Evolutionary conservation across 92 coral and sea anemone species (phyloP), one percentile per base, ranked within the genome.

Genomic region (Phenganax marumi): DNA sequence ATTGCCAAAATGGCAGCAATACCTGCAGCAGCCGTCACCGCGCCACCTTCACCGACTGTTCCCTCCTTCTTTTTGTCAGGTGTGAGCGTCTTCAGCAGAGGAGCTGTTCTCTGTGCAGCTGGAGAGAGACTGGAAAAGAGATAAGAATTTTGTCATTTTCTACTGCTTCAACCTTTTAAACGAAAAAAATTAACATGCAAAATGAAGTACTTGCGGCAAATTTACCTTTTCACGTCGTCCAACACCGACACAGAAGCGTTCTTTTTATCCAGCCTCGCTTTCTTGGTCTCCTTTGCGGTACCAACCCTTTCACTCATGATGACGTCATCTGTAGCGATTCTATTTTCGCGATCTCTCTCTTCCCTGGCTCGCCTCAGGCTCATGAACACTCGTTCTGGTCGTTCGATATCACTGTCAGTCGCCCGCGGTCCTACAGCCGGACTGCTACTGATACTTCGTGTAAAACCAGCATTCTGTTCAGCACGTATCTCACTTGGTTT

Each of bases 1-100:
- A 92, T 66, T 12, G 91, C 86, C 79, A 90, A 63, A 86, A 92
- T 75, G 48, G 93, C 97, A 50, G 97, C 93, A 24, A 89, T 89
- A 61, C 93, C 87, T 76, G 89, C 89, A n/a, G 84, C 91, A 22
- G 97, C 85, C 18, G 86, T 64, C 68, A 92, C 84, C 33, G 80
- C 84, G 7, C 87, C 87, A 17, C 77, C 88, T n/a, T 49, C 65
- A 26, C 66, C 46, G 50, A 85, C 75, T 75, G 73, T 86, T 25
- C 83, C 88, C 47, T 89, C 85, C 46, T 91, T 84, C 23, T 80
- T 33, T 33, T 33, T 50, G 21, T 88, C 89, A 11, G 97, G 93
- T 25, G 91, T 92, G 82, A 92, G 88, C 33, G 52, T 87, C 47
- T 85, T 73, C 53, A 92, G 82, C 5, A 91, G 89, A 23, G 97